Evolutionary conservation across 2,888 invertebrate genomes (phyloP), one percentile per base, ranked within the genome.

Genomic region (Bruchidius siliquastri): DNA sequence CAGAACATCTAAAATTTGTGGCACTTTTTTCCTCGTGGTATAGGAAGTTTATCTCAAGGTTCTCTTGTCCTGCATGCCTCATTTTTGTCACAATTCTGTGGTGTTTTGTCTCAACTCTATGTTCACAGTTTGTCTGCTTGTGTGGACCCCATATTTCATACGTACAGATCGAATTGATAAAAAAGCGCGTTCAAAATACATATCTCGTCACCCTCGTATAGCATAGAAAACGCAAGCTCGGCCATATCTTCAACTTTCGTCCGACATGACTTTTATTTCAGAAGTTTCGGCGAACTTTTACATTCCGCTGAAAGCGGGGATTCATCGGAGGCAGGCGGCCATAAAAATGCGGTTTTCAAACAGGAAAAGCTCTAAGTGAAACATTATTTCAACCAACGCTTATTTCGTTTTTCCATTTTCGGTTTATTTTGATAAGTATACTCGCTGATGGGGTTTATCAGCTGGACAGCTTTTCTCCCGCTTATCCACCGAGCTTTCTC

Each of bases 201-300:
- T n/a, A n/a, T n/a, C n/a, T n/a, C n/a, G n/a, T n/a, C n/a, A 18
- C 49, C 49, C 49, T 49, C 10, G 18, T 49, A 49, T 8, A 49
- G 18, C 18, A 49, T 13, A 49, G 49, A 49, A 49, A 79, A 82
- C 83, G 83, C 83, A 82, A 78, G 79, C 82, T 80, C 49, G 6
- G 49, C 49, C 49, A 13, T 78, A 79, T 81, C 82, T 80, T 79
- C 79, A 84, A 84, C 83, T 83, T 84, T 82, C 72, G 81, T 81
- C 81, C 81, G 82, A 82, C 84, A 83, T 81, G 83, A 83, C 82
- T 85, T 85, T 84, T 85, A 84, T 85, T 84, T 84, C 83, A 83
- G 79, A 84, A 84, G 79, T 84, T 84, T 80, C 76, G 74, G 22
- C 71, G 76, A 81, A 82, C 81, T 82, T 82, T 81, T 80, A 77